Conservation (phyloP, 2,888 invertebrate species). For the Cephus pygmeus region DNA sequence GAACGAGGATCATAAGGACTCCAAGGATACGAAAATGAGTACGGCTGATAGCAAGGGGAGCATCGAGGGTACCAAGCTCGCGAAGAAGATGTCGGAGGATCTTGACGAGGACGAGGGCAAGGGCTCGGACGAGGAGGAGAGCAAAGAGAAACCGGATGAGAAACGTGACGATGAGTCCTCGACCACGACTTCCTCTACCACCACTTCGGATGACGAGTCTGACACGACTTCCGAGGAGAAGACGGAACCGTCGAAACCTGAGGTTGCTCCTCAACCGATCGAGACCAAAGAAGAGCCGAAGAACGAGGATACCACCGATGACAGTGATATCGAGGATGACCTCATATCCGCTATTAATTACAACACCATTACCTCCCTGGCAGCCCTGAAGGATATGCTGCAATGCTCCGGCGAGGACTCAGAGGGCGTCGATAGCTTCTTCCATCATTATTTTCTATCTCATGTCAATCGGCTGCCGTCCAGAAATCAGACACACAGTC, state of each 20-base stretch:
- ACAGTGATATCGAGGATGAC: slow-evolving; percentile 75
- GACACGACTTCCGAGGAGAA: slow-evolving; percentile 61
- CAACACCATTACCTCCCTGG: slow-evolving; percentile 76
- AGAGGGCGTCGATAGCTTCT: slow-evolving; percentile 71
- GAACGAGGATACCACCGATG: slow-evolving; percentile 64
- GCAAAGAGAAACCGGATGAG: slow-evolving; percentile 39
- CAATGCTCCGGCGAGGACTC: slow-evolving; percentile 71
- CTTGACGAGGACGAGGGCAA: slow-evolving; percentile 40
- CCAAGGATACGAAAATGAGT: neutral
- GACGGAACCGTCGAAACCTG: slow-evolving; percentile 51
- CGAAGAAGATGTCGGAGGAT: slow-evolving; percentile 33
- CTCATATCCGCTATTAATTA: slow-evolving; percentile 76
- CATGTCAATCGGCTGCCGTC: slow-evolving; percentile 79
- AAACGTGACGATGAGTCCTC: slow-evolving; percentile 53
- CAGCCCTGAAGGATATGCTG: slow-evolving; percentile 76
- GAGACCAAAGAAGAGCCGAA: slow-evolving; percentile 34
- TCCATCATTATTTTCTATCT: slow-evolving; percentile 80
- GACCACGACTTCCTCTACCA: slow-evolving; percentile 51
- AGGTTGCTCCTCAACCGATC: slow-evolving; percentile 16
- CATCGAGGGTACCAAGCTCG: slow-evolving; percentile 5
- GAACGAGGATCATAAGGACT: slow-evolving; percentile 28
- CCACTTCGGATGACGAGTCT: slow-evolving; percentile 60
- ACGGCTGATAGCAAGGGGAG: neutral
- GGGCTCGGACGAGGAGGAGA: slow-evolving; percentile 35
- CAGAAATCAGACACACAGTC: slow-evolving; percentile 67